phyloP scores from a whole-genome alignment of 2,888 invertebrate species.

The Meghimatium bilineatum region DNA sequence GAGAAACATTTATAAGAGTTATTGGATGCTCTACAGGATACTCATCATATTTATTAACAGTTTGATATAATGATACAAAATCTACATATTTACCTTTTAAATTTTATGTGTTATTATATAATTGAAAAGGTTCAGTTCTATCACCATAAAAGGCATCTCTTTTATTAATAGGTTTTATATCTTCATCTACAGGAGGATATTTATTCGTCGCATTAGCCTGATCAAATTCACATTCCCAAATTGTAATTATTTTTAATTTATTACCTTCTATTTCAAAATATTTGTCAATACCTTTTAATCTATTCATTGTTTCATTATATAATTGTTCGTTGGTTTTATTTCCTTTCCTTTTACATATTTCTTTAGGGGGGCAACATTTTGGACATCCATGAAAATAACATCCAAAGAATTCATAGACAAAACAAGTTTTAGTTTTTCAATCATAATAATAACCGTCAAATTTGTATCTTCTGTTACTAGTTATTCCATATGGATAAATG shows the following conservation, averaged over 20 bases:
- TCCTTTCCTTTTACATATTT: no score
- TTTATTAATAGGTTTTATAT: constrained; percentile 7
- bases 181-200: constrained; percentile 12
- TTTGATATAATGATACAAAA: constrained; percentile 17
- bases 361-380: constrained; percentile 23
- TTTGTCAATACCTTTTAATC: constrained; percentile 4
- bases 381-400: constrained; percentile 26
- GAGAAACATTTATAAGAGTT: constrained; percentile 15
- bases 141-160: constrained; percentile 26
- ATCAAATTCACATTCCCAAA: no score
- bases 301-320: constrained; percentile 14
- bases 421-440: not conserved
- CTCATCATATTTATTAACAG: constrained; percentile 32
- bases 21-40: constrained; percentile 25
- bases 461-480: not conserved
- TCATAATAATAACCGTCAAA: constrained; percentile 24
- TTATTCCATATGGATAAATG: not conserved
- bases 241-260: not conserved
- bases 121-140: constrained; percentile 26
- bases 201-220: not conserved
- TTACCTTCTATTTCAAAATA: not conserved
- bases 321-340: constrained; percentile 13
- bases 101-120: constrained; percentile 9
- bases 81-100: constrained; percentile 17
- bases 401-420: constrained; percentile 14